A percentile compares a stretch with the other conserved stretches of the same genome.
Evolutionary conservation across 2,113 vertebrate species (phyloP).

Genomic region (Daboia siamensis): DNA sequence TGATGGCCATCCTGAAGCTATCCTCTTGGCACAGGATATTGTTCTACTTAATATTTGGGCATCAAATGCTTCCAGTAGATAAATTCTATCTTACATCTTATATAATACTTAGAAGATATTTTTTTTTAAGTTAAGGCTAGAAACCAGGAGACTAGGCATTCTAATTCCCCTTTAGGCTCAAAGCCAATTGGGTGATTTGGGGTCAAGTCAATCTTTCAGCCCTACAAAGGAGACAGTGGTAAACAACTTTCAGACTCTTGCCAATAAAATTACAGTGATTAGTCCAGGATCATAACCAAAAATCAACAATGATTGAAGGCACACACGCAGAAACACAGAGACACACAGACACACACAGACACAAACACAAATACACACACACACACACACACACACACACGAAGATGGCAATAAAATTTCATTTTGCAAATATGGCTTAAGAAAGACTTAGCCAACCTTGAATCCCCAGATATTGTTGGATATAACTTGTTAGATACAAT

Average conservation of each 20-base stretch:
- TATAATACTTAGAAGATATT: neutral
- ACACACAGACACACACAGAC: neutral
- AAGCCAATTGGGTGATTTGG: neutral
- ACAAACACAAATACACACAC: too few relatives aligned
- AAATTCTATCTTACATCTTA: too few relatives aligned
- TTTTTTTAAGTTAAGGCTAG: neutral
- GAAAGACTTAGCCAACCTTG: neutral
- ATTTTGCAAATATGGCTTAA: neutral
- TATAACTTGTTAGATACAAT: neutral
- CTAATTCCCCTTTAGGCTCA: neutral
- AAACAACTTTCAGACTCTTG: neutral
- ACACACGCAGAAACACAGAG: neutral
- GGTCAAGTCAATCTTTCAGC: neutral
- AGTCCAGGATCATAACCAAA: neutral
- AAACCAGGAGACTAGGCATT: neutral
- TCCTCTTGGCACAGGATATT: neutral
- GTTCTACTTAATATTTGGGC: neutral
- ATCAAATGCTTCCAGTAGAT: neutral
- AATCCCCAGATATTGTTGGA: neutral
- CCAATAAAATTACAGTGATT: neutral
- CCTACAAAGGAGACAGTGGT: neutral
- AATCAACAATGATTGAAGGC: neutral
- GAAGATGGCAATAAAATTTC: neutral
- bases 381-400: neutral
- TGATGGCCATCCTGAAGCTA: neutral